Conservation (phyloP, 2,797 vertebrate genomes). For the Bradypodion pumilum region DNA sequence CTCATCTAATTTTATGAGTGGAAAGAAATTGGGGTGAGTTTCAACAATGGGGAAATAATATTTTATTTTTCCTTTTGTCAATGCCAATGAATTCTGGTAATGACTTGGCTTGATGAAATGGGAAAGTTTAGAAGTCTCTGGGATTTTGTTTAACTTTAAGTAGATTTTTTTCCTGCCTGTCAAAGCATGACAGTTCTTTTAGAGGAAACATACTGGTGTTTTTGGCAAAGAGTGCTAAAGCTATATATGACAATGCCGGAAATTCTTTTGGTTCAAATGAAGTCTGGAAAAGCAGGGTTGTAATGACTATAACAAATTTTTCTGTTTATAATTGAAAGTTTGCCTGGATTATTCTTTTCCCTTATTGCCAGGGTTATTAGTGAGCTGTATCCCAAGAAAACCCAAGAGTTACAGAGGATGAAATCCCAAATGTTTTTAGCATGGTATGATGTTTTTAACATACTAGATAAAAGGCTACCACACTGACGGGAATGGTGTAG, state of each 20-base stretch:
- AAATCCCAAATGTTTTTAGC: background rate
- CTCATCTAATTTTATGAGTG: background rate
- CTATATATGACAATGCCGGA: constrained; percentile 45
- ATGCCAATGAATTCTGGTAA: constrained; percentile 3
- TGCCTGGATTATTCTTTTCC: constrained; percentile 23
- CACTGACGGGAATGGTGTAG: background rate
- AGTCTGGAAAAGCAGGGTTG: constrained; percentile 52
- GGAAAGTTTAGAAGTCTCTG: constrained; percentile 37
- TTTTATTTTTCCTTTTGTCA: background rate
- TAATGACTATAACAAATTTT: constrained; percentile 51
- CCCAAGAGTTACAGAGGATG: constrained; percentile 34
- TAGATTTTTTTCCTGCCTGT: constrained; percentile 33
- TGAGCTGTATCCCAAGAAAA: constrained; percentile 43
- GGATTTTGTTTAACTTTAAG: constrained; percentile 29
- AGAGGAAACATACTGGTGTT: constrained; percentile 54
- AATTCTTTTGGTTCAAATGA: constrained; percentile 50
- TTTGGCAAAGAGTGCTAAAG: constrained; percentile 38
- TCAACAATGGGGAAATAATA: background rate
- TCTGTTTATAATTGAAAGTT: constrained; percentile 38
- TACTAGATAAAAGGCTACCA: background rate
- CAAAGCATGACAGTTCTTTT: constrained; percentile 36
- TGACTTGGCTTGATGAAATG: constrained; percentile 19
- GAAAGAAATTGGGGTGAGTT: background rate
- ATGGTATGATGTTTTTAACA: background rate
- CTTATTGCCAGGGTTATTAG: constrained; percentile 36